phyloP scores from a whole-genome alignment of 2,113 vertebrate species.

The Sinocyclocheilus grahami region DNA sequence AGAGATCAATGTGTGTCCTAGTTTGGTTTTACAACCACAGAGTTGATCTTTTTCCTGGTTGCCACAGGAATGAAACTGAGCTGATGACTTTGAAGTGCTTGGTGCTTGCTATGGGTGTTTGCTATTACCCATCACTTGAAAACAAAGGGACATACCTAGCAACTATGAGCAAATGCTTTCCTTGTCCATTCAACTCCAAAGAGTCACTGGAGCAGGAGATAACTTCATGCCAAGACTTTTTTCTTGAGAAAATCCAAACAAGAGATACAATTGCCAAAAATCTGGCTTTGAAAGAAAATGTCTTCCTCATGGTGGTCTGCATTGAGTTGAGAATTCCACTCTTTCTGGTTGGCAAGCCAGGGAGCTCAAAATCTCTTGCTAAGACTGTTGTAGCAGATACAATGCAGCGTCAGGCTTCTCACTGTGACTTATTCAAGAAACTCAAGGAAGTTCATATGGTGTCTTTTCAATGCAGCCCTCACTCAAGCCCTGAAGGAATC shows the following conservation, averaged over 20 bases:
- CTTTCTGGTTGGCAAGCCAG: conserved; percentile 80
- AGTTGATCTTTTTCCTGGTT: conserved; percentile 56
- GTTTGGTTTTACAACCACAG: conserved; percentile 76
- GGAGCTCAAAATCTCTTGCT: conserved; percentile 82
- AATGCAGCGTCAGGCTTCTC: conserved; percentile 76
- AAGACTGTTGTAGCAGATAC: conserved; percentile 79
- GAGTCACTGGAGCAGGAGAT: conserved; percentile 66
- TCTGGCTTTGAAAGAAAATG: conserved; percentile 79
- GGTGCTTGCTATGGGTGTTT: conserved; percentile 75
- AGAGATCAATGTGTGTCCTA: conserved; percentile 76
- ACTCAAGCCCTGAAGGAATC: conserved; percentile 81
- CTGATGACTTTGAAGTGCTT: conserved; percentile 68
- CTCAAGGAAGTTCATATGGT: conserved; percentile 80
- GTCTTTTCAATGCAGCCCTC: conserved; percentile 82
- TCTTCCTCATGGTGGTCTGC: conserved; percentile 81
- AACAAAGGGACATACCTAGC: conserved; percentile 67
- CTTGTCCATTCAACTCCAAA: conserved; percentile 45
- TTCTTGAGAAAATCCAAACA: conserved; percentile 71
- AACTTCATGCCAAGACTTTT: conserved; percentile 70
- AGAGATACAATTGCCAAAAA: conserved; percentile 75
- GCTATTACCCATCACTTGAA: conserved; percentile 78
- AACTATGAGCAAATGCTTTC: conserved; percentile 65
- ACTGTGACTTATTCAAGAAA: conserved; percentile 67
- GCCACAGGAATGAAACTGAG: neutral
- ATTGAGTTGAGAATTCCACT: conserved; percentile 79